Conservation (phyloP, 2,797 vertebrate species). For the Melanotaenia boesemani region DNA sequence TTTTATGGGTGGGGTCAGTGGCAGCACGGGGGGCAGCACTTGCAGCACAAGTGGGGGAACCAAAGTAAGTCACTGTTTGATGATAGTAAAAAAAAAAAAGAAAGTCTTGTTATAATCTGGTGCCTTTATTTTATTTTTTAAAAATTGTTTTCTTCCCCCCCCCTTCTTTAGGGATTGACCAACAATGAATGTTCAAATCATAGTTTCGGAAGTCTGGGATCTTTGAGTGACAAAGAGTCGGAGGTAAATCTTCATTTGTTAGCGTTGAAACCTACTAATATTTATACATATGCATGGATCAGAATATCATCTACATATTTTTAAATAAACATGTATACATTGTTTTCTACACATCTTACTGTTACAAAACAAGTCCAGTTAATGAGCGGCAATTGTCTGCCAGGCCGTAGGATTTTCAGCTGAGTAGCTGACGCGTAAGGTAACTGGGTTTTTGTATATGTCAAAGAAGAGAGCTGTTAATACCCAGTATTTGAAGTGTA, state of each 20-base stretch:
- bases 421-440: background rate
- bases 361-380: background rate
- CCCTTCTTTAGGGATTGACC: slow-evolving; percentile 88
- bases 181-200: slow-evolving; percentile 99
- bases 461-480: background rate
- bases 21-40: slow-evolving; percentile 95
- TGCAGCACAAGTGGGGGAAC: slow-evolving; percentile 96
- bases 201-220: slow-evolving; percentile 98
- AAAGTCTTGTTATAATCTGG: background rate
- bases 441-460: background rate
- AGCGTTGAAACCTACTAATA: background rate
- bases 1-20: slow-evolving; percentile 95
- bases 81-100: background rate
- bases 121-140: background rate
- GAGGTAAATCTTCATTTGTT: slow-evolving; percentile 83
- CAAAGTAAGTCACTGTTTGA: slow-evolving; percentile 86
- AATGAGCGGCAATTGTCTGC: background rate
- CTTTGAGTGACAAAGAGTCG: slow-evolving; percentile 97
- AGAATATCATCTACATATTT: background rate
- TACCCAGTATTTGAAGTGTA: too few species aligned
- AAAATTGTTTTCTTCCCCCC: background rate
- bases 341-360: background rate
- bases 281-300: background rate
- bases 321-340: background rate
- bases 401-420: background rate